phyloP scores from a whole-genome alignment of 2,888 invertebrate genomes.

The Encarsia formosa region DNA sequence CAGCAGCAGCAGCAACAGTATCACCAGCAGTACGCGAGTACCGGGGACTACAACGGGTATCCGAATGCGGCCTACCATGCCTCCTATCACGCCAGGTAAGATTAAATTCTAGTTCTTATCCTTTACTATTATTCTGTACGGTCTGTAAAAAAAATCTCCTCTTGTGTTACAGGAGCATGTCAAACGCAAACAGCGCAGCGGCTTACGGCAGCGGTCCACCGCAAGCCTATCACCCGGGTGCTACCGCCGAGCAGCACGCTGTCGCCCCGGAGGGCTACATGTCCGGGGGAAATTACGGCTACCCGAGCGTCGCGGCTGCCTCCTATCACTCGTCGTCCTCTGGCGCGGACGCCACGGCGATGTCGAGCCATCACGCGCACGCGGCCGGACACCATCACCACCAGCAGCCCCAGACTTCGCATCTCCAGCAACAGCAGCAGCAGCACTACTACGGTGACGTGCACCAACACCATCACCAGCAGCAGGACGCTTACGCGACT shows the following conservation, averaged over 20 bases:
- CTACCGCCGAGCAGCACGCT: conserved; percentile 24
- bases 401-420: conserved; percentile 7
- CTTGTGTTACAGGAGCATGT: conserved; percentile 33
- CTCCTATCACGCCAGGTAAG: conserved; percentile 42
- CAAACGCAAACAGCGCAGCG: conserved; percentile 32
- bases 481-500: conserved; percentile 38
- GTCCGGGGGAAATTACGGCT: conserved; percentile 38
- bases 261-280: conserved; percentile 43
- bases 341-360: conserved; percentile 26
- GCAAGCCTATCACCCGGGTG: conserved; percentile 31
- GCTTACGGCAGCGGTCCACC: conserved; percentile 27
- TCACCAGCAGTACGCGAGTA: conserved; percentile 51
- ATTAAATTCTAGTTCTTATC: background rate
- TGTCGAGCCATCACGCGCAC: conserved; percentile 48
- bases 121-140: background rate
- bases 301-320: conserved; percentile 29
- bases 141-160: too few relatives aligned
- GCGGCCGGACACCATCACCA: conserved; percentile 41
- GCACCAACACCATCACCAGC: conserved; percentile 54
- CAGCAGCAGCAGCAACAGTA: conserved; percentile 54
- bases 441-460: too few relatives aligned
- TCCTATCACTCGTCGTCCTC: conserved; percentile 13
- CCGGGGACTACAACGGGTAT: conserved; percentile 53
- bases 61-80: conserved; percentile 53
- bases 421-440: background rate